Conservation (phyloP, 2,797 vertebrate species). For the Acrossocheilus fasciatus region DNA sequence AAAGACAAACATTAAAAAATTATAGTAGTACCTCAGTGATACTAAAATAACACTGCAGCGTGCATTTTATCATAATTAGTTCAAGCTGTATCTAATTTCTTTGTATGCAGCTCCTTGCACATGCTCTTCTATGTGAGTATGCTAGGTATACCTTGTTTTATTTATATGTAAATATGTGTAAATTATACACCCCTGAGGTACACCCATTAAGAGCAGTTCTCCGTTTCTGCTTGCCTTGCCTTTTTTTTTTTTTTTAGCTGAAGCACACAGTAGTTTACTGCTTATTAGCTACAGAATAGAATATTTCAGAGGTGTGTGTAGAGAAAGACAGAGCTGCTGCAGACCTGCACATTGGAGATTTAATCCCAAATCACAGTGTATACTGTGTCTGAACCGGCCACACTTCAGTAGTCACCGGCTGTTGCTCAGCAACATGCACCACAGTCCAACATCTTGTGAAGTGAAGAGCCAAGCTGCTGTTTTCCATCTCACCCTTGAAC, state of each 20-base stretch:
- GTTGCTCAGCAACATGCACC: slow-evolving; percentile 85
- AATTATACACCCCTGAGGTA: slow-evolving; percentile 5
- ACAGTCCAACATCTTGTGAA: slow-evolving; percentile 79
- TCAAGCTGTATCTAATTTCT: not conserved
- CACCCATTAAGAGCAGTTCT: not conserved
- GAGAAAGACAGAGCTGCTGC: slow-evolving; percentile 13
- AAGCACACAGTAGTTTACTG: not conserved
- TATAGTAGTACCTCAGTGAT: not conserved
- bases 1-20: not conserved
- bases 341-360: slow-evolving; percentile 65
- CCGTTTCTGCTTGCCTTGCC: slow-evolving; percentile 12
- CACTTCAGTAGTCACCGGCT: slow-evolving; percentile 77
- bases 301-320: slow-evolving; percentile 40
- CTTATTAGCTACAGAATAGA: slow-evolving; percentile 20
- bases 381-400: slow-evolving; percentile 67
- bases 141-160: slow-evolving; percentile 4
- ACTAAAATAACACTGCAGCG: not conserved
- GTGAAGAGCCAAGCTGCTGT: slow-evolving; percentile 69
- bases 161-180: slow-evolving; percentile 36
- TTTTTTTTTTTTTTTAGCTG: not conserved
- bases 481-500: slow-evolving; percentile 64
- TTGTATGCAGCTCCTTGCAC: not conserved
- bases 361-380: slow-evolving; percentile 75
- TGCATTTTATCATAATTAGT: slow-evolving; percentile 5
- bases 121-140: slow-evolving; percentile 7